Conservation (phyloP, 2,888 invertebrate species). For the Agrotis puta region DNA sequence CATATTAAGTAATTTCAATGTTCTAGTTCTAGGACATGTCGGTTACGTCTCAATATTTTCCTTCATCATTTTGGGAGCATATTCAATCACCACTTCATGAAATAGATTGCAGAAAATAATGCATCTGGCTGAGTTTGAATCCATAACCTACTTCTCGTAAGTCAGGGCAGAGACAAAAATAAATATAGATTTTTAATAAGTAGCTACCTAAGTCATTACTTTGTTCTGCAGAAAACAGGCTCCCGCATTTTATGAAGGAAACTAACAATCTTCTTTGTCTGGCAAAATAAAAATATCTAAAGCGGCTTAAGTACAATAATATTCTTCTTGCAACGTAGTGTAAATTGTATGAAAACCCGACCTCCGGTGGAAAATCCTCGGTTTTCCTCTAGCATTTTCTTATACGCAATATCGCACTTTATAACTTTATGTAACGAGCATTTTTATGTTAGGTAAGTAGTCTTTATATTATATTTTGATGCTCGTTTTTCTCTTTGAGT, state of each 20-base stretch:
- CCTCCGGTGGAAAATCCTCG: conserved; percentile 45
- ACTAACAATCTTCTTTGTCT: conserved; percentile 50
- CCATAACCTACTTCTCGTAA: too few species aligned
- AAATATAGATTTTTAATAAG: background rate
- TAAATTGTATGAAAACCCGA: conserved; percentile 53
- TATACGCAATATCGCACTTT: conserved; percentile 58
- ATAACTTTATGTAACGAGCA: conserved; percentile 53
- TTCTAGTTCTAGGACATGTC: too few species aligned
- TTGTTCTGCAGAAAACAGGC: conserved; percentile 31
- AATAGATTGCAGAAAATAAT: too few species aligned
- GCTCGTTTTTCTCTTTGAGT: conserved; percentile 11
- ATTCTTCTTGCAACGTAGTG: conserved; percentile 49
- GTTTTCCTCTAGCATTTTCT: conserved; percentile 51
- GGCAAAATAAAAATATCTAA: conserved; percentile 57
- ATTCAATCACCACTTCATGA: too few species aligned
- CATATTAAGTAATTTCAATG: too few species aligned
- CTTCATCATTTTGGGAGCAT: too few species aligned
- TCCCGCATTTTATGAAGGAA: conserved; percentile 3
- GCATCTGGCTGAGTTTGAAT: too few species aligned
- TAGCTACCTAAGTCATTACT: background rate
- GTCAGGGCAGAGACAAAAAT: too few species aligned
- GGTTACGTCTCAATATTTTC: too few species aligned
- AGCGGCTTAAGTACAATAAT: conserved; percentile 63
- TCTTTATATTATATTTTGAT: conserved; percentile 21
- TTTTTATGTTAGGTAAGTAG: conserved; percentile 50